Evolutionary conservation across 2,113 vertebrate species (phyloP).

Genomic region (Gymnogyps californianus): DNA sequence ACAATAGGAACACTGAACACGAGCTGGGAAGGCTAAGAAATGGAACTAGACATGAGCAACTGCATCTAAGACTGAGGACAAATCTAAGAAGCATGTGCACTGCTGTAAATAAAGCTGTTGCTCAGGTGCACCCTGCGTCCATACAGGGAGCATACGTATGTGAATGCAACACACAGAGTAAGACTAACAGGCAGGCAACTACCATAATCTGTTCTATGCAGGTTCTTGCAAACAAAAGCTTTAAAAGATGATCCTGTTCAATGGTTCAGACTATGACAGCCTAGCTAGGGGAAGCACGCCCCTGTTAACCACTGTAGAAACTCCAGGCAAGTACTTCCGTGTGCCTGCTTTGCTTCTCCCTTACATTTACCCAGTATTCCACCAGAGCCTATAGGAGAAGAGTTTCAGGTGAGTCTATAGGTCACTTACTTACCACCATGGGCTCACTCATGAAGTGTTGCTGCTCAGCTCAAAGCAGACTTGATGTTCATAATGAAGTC

Average conservation of each 20-base stretch:
- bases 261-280: neutral
- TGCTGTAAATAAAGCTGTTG: neutral
- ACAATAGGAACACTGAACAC: accelerated
- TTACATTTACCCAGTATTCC: no score
- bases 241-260: neutral
- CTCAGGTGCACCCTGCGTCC: neutral
- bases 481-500: neutral
- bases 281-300: neutral
- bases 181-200: neutral
- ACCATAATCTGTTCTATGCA: neutral
- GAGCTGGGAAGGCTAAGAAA: neutral
- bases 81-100: neutral
- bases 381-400: no score
- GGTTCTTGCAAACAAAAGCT: neutral
- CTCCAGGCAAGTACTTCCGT: neutral
- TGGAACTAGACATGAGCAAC: neutral
- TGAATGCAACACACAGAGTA: neutral
- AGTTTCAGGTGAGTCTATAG: no score
- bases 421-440: neutral
- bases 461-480: neutral
- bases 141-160: accelerated
- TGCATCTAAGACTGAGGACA: neutral
- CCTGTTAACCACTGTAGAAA: no score
- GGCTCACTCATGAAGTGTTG: neutral
- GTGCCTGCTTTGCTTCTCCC: no score